Percentiles rank a stretch among this genome's conserved stretches.
phyloP scores from a whole-genome alignment of 2,888 invertebrate species.

The Calameuta filiformis region DNA sequence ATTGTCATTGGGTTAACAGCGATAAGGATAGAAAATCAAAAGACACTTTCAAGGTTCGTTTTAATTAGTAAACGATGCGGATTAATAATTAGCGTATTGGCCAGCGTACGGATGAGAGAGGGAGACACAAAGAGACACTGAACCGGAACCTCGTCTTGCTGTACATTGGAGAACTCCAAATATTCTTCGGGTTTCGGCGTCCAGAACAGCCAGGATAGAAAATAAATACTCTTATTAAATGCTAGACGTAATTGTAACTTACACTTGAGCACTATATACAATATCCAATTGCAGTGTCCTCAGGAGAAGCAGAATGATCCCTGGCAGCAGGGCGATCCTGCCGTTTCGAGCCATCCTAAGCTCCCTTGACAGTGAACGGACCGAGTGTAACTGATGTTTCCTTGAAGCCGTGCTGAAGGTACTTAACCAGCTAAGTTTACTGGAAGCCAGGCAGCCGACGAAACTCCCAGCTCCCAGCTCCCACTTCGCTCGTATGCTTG shows the following conservation, averaged over 20 bases:
- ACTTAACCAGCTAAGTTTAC: constrained; percentile 48
- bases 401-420: constrained; percentile 30
- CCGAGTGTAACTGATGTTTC: constrained; percentile 47
- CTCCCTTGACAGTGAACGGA: constrained; percentile 47
- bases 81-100: background rate
- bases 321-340: constrained; percentile 12
- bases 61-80: background rate
- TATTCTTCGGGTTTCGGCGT: background rate
- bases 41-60: background rate
- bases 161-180: background rate
- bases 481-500: constrained; percentile 32
- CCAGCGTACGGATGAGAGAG: background rate
- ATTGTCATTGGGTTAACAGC: background rate
- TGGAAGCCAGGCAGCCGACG: constrained; percentile 44
- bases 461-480: constrained; percentile 55
- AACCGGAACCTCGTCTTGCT: background rate
- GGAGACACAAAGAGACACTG: background rate
- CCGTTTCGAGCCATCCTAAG: constrained; percentile 44
- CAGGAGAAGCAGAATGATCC: constrained; percentile 9
- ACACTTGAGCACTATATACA: background rate
- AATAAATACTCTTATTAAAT: background rate
- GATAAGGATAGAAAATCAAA: background rate
- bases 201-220: background rate
- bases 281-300: background rate
- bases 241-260: background rate